These are phyloP conservation scores for Paramuricea clavata DNA, from an alignment of 92 coral and sea anemone genomes.

Conservation along the genomic window DNA sequence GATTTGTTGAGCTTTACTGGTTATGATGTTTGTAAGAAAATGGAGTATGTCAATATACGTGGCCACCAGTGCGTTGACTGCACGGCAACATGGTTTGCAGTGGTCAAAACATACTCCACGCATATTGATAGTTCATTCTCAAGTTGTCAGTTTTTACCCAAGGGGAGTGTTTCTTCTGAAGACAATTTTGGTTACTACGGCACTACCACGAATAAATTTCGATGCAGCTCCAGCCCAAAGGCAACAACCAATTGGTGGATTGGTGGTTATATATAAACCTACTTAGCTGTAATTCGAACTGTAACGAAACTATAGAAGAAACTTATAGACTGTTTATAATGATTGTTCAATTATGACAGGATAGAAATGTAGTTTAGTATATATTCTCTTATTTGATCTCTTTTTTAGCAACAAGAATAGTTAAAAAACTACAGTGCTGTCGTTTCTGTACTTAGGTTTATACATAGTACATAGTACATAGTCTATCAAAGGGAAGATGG, in stretches of 20 bases:
- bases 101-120: neutral
- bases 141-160: neutral
- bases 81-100: neutral
- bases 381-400: too few relatives aligned
- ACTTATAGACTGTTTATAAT: too few relatives aligned
- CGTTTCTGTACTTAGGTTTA: too few relatives aligned
- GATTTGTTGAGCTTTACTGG: neutral
- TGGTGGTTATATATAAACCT: slow-evolving; percentile 8
- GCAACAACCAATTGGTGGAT: slow-evolving; percentile 16
- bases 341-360: too few relatives aligned
- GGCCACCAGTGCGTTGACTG: slow-evolving; percentile 19
- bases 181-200: slow-evolving; percentile 18
- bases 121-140: neutral
- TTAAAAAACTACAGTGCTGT: too few relatives aligned
- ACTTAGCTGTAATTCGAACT: too few relatives aligned
- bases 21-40: neutral
- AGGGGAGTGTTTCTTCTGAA: neutral
- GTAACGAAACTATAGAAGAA: too few relatives aligned
- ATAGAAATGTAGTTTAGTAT: too few relatives aligned
- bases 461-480: too few relatives aligned
- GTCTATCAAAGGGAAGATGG: too few relatives aligned
- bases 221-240: neutral
- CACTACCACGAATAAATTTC: neutral
- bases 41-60: slow-evolving; percentile 29
- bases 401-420: too few relatives aligned